A percentile compares a stretch with the other conserved stretches of the same genome.
Evolutionary conservation across 2,888 invertebrate species (phyloP).

Genomic region (Agyllia agylla): DNA sequence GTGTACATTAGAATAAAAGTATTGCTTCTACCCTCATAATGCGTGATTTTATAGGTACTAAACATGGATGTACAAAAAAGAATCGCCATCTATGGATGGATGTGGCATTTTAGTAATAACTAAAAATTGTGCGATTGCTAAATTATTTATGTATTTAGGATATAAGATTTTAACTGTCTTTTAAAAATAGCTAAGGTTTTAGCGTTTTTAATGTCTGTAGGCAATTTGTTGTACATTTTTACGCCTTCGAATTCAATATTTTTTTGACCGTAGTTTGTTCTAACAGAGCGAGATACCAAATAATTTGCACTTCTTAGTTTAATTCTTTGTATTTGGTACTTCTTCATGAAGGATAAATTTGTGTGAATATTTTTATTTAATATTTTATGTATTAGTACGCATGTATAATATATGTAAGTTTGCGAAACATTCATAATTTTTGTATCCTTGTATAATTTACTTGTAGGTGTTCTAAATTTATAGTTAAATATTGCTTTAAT

Average conservation of each 20-base stretch:
- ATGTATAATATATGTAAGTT: slow-evolving; percentile 38
- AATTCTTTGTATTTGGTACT: slow-evolving; percentile 4
- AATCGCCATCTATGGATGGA: not conserved
- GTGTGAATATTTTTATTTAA: slow-evolving; percentile 32
- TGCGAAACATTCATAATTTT: slow-evolving; percentile 27
- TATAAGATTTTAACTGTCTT: not conserved
- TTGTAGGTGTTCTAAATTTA: slow-evolving; percentile 6
- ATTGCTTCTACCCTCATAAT: no score
- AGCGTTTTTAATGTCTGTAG: not conserved
- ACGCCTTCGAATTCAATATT: slow-evolving; percentile 1
- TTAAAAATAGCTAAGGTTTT: not conserved
- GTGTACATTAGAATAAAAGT: no score
- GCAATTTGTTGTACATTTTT: not conserved
- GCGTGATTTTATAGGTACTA: no score
- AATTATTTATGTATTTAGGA: not conserved
- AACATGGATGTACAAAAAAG: no score
- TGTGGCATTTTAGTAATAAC: not conserved
- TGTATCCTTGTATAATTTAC: slow-evolving; percentile 23
- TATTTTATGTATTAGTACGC: slow-evolving; percentile 41
- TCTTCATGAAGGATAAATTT: slow-evolving; percentile 30
- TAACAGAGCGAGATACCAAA: not conserved
- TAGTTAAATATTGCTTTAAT: slow-evolving; percentile 32
- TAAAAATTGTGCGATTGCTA: not conserved
- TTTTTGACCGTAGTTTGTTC: not conserved
- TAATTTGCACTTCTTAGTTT: not conserved